Evolutionary conservation across 2,888 invertebrate genomes (phyloP).

Genomic region (Spodoptera littoralis): DNA sequence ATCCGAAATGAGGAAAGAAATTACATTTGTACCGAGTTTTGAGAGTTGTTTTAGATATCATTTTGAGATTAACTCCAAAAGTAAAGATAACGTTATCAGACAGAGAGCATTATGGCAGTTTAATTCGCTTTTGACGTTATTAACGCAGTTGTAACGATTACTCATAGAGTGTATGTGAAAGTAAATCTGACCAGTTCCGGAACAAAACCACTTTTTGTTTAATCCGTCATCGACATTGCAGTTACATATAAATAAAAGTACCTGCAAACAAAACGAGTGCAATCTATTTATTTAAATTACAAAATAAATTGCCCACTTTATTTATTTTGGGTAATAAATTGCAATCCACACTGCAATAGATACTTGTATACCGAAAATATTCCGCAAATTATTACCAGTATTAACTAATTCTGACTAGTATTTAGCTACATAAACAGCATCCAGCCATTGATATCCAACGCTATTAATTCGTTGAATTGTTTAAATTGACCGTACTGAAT

Average conservation of each 20-base stretch:
- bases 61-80: not conserved
- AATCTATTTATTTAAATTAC: conserved; percentile 9
- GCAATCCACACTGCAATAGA: no score
- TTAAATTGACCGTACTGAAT: conserved; percentile 25
- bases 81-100: conserved; percentile 6
- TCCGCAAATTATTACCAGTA: conserved; percentile 9
- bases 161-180: conserved; percentile 18
- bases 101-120: not conserved
- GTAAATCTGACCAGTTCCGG: conserved; percentile 7
- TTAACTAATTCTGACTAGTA: conserved; percentile 30
- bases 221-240: conserved; percentile 30
- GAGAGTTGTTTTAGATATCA: conserved; percentile 1
- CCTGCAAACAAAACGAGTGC: conserved; percentile 6
- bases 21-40: conserved; percentile 10
- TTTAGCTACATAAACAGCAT: conserved; percentile 23
- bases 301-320: not conserved
- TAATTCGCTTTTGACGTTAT: conserved; percentile 14
- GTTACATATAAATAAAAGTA: conserved; percentile 3
- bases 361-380: not conserved
- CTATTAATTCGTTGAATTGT: conserved; percentile 34
- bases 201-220: conserved; percentile 21
- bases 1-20: conserved; percentile 31
- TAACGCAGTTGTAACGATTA: not conserved
- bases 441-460: conserved; percentile 28
- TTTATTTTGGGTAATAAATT: no score